Base-by-base conservation (phyloP, 2,113 vertebrate species). In the Oostethus manadensis region DNA sequence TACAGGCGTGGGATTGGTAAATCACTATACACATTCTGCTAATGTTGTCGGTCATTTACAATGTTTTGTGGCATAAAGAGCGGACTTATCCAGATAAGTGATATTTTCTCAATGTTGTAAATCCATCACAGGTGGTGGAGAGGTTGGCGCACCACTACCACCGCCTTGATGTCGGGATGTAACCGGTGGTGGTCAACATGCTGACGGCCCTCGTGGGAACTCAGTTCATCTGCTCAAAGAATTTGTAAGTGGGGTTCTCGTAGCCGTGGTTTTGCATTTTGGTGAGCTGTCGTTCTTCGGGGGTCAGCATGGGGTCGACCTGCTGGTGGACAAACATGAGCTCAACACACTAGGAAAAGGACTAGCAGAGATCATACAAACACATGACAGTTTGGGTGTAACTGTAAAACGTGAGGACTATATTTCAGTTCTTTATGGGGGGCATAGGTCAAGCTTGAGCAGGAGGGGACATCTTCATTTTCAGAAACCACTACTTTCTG, bases 231-330 rank as follows among this genome's bases (percentile, higher is more conserved):
- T 92, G 91, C 67, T 92, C 91, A 57, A 92, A 91, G 88, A 92
- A 92, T 89, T 92, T 92, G 86, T 92, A 92, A 66, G 91, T 92
- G 17, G 91, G 91, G 74, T 92, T 92, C 76, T 92, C 91, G 9
- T 92, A 92, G 71, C 91, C 91, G 4, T 92, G 91, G 70, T 92
- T 92, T 76, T 92, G 91, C 91, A 92, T 92, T 88, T 92, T 92
- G 77, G 86, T 92, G 70, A 92, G 88, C 84, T 92, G 91, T 48
- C 90, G 82, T 70, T 92, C 91, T 57, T 92, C 91, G 9, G 91
- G 91, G 55, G 86, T 91, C 72, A 92, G 71, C 88, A 92, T 92
- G 51, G 91, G 91, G 77, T 92, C 91, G 23, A 92, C 91, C 90
- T 92, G 89, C 71, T 79, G 70, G 14, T 64, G 63, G 55, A 77